Conservation (phyloP, 2,888 invertebrate species). For the Iselma pallidipennis region DNA sequence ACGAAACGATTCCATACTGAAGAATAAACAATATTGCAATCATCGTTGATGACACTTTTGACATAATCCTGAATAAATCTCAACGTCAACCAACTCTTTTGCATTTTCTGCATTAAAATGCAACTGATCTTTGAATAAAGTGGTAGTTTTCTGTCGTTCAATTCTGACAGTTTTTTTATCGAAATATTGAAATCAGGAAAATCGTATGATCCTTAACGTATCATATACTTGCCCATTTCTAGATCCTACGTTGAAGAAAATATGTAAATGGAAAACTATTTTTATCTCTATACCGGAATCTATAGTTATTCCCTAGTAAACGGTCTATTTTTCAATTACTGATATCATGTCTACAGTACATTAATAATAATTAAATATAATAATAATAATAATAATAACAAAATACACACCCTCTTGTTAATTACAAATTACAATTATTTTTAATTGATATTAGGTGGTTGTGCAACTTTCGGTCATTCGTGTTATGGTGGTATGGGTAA, state of each 20-base stretch:
- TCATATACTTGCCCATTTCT: no score
- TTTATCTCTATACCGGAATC: not conserved
- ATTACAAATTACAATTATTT: conserved; percentile 10
- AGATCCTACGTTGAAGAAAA: not conserved
- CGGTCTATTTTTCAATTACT: not conserved
- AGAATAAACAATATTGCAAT: no score
- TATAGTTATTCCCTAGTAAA: no score
- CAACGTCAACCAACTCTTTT: no score
- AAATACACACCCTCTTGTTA: not conserved
- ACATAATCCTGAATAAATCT: no score
- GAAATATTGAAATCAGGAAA: not conserved
- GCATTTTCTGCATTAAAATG: no score
- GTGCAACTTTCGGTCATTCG: conserved; percentile 73
- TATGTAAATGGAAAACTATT: not conserved
- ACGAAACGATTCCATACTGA: no score
- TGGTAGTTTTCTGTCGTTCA: no score
- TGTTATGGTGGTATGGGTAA: conserved; percentile 79
- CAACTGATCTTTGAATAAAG: no score
- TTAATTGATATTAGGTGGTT: conserved; percentile 63
- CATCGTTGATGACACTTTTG: no score
- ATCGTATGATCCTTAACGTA: not conserved
- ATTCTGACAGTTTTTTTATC: not conserved
- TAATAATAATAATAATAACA: no score
- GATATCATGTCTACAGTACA: not conserved
- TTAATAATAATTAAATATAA: not conserved